These are phyloP conservation scores for Sinosuthora webbiana DNA, from an alignment of 2,113 vertebrate species.

Conservation along the genomic window DNA sequence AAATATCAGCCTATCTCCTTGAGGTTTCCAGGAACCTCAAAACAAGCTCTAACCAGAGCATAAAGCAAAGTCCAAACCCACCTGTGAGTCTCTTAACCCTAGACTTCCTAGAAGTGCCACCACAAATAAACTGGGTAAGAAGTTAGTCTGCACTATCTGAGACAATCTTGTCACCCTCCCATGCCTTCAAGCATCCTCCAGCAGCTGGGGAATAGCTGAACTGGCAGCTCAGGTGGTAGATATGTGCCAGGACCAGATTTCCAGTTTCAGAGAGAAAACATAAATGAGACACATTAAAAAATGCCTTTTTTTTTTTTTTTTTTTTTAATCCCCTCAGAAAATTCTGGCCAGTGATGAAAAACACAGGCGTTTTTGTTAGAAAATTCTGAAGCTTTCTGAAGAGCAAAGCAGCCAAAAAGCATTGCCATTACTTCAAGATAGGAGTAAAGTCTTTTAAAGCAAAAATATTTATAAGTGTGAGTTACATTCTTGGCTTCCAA, in stretches of 20 bases:
- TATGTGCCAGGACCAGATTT: neutral
- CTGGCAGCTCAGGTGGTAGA: neutral
- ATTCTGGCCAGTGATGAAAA: neutral
- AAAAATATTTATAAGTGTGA: neutral
- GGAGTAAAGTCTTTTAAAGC: neutral
- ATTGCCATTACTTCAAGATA: neutral
- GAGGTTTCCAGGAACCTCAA: neutral
- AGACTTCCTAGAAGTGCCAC: neutral
- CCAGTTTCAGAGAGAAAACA: neutral
- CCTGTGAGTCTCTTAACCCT: neutral
- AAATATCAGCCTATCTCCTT: neutral
- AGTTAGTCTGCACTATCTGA: neutral
- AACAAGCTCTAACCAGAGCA: neutral
- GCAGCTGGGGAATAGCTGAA: neutral
- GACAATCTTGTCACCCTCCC: neutral
- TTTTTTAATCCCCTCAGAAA: neutral
- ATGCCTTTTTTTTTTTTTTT: too few relatives aligned
- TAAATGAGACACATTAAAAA: neutral
- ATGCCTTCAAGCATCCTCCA: neutral
- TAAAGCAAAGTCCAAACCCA: neutral
- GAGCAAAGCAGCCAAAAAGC: neutral
- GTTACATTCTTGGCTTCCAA: neutral
- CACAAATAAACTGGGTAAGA: neutral
- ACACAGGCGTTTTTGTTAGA: neutral
- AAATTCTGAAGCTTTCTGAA: neutral